Evolutionary conservation across 2,113 vertebrate species (phyloP), one percentile per base, ranked within the genome.

Genomic region (Rhegmatorhina hoffmannsi): DNA sequence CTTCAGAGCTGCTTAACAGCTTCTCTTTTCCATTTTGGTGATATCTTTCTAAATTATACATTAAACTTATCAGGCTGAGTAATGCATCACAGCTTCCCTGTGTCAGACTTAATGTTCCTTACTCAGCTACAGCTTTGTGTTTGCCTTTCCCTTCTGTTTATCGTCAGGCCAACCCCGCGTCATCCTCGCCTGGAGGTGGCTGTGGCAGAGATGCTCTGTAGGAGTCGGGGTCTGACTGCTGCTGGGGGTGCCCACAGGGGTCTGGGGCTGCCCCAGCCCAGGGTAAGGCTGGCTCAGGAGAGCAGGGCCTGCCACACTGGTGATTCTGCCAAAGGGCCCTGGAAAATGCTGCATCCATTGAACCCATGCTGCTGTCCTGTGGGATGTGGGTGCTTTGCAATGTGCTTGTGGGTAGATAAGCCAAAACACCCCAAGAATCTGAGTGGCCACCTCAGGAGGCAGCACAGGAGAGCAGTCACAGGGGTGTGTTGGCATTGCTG

Each of bases 11-110:
- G 96, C 96, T 97, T 95, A 95, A 92, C 96, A 96, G 95, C 83
- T 94, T 84, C 97, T 95, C 95, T 89, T 72, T 91, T 96, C 97
- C 95, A 77, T 97, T 94, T 89, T 95, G 97, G 96, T 97, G 96
- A 97, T 97, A 96, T 94, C 95, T 97, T 97, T 96, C 97, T 98
- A 97, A 98, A 98, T 97, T 97, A 97, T 95, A 96, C 96, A 97
- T 97, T 97, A 96, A 97, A 96, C 97, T 95, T 95, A 96, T 74
- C 97, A 94, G 96, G 85, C 94, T 96, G 97, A 97, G 97, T 94
- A 94, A 98, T 97, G 94, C 97, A 97, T 97, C 95, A 33, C 96
- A 94, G 97, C 97, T 88, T 96, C 95, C 87, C 55, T 3, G 5
- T 64, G 96, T 97, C 97, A 96, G 94, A 77, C 93, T 91, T 93